A percentile compares a stretch with the other conserved stretches of the same genome.
These are phyloP conservation scores for Crocallis elinguaria DNA, from an alignment of 2,888 invertebrate genomes.

Conservation along the genomic window DNA sequence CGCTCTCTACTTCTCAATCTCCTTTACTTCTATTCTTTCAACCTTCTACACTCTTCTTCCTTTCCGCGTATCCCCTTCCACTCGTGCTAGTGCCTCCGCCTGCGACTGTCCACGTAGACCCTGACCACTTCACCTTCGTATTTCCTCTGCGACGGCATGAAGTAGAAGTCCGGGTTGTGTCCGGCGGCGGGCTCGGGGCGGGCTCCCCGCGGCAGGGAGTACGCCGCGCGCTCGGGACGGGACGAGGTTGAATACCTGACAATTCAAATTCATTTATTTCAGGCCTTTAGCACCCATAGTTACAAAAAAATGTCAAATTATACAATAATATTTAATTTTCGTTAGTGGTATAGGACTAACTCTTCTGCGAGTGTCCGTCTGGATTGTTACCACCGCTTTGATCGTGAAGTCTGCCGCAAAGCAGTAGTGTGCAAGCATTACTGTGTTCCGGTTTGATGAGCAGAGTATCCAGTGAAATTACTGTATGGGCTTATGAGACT, in stretches of 20 bases:
- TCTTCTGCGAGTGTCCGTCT: no score
- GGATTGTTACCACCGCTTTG: no score
- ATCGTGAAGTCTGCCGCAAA: no score
- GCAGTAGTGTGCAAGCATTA: no score
- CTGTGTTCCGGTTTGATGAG: no score
- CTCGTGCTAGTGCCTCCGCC: constrained; percentile 1
- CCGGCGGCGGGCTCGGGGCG: constrained; percentile 62
- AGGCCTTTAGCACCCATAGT: no score
- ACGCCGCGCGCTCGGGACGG: constrained; percentile 86
- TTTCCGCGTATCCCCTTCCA: neutral
- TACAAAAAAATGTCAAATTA: no score
- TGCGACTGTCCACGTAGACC: constrained; percentile 60
- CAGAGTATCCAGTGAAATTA: no score
- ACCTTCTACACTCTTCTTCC: neutral
- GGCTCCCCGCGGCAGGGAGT: constrained; percentile 90
- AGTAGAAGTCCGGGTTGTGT: constrained; percentile 94
- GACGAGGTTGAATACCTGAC: constrained; percentile 51
- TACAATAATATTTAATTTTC: no score
- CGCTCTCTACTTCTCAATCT: neutral
- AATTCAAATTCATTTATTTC: no score
- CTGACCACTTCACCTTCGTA: constrained; percentile 91
- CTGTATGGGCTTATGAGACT: no score
- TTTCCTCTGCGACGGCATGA: constrained; percentile 97
- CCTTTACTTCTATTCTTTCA: neutral
- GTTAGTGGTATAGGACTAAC: no score